Evolutionary conservation across 2,113 vertebrate genomes (phyloP), one percentile per base, ranked within the genome.

Genomic region (Camelus bactrianus): DNA sequence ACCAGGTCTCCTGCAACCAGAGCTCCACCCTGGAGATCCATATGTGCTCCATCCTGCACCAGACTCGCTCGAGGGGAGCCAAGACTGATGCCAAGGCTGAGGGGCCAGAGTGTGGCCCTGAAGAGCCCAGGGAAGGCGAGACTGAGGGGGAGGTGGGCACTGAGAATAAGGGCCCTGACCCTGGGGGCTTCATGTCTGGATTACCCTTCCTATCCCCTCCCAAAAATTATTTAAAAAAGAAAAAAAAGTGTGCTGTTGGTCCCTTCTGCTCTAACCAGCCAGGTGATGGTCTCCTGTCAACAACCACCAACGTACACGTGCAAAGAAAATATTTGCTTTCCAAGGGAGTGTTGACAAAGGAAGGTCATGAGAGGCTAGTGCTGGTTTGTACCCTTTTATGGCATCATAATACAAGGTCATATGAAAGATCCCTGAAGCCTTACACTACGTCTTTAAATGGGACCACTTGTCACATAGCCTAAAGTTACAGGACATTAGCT

Each of bases 1-100:
- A 99, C 98, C 98, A 99, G 13, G 99, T 99, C 91, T 99, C 99
- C 54, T 99, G 99, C 98, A 99, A 99, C 98, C 99, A 99, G 97
- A 99, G 99, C 98, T 99, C 99, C 94, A 99, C 99, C 24, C 98
- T 99, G 42, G 99, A 99, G 98, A 99, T 99, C 98, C 99, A 99
- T 98, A 99, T 99, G 98, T 99, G 99, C 73, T 99, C 99, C 13
- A 99, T 99, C 35, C 98, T 99, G 96, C 99, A 99, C 96, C 99
- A 99, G 97, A n/a, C n/a, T n/a, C n/a, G n/a, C n/a, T n/a, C n/a
- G n/a, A n/a, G n/a, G n/a, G n/a, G n/a, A n/a, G n/a, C 99, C 93
- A 98, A 98, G 91, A 28, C 93, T 0, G 98, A 98, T 1, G 30
- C 96, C 19, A 96, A 93, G 26, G 80, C 95, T 0, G 97, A 98